Evolutionary conservation across 2,113 vertebrate species (phyloP), one percentile per base, ranked within the genome.

Genomic region (Apistogramma diplotaenia): DNA sequence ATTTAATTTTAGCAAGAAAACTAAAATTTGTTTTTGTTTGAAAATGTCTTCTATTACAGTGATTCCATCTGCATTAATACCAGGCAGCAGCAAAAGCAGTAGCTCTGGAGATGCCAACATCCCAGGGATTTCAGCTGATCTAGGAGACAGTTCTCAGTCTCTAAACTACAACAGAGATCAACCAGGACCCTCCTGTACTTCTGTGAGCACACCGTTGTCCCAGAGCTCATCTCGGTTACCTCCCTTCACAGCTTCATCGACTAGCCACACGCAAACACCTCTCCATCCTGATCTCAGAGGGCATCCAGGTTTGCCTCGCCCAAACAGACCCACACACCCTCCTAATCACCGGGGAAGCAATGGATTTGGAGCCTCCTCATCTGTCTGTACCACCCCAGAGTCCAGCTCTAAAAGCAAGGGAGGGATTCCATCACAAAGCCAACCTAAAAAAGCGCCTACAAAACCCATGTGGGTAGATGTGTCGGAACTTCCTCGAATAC

Each of bases 401-500:
- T 86, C 92, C 49, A 84, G 27, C 4, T 83, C 90, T 4, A 94
- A 91, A 57, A 82, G 83, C 62, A 91, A 82, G 21, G 89, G 18
- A 61, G 23, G n/a, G 8, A 46, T 62, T 35, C 31, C 7, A 29
- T 76, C 84, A 51, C 90, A 84, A 49, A 59, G 78, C 5, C 54
- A 89, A 7, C 54, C 84, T 56, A 92, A 80, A 25, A 96, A 94
- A 70, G 89, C 83, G 19, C 79, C 94, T 8, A 78, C 84, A 5
- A 96, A 96, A 49, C 94, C 96, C 6, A 92, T 93, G 74, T 94
- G 95, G 96, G 93, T 95, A 6, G 96, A 96, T 71, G 95, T 98
- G 81, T 96, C 96, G 0, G 95, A 95, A 81, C 95, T 99, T 55
- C 98, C 98, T 57, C 94, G 96, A 88, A 99, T 98, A 96, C 98